A percentile compares a stretch with the other conserved stretches of the same genome.
Conservation (phyloP, 2,888 invertebrate species). For the Pristionchus mayeri region DNA sequence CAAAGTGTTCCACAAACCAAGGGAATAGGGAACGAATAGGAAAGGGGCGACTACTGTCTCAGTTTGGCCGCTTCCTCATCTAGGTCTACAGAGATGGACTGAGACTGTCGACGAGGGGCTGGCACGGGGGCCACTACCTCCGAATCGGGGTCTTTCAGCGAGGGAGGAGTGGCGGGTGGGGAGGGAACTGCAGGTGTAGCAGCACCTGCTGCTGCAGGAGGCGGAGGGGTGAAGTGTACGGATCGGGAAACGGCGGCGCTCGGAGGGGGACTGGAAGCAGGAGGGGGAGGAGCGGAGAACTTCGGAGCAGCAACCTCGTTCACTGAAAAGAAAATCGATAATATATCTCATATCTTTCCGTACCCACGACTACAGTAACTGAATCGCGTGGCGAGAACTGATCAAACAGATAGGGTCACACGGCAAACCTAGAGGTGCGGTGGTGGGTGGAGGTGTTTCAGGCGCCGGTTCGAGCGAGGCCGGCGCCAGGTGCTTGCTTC, state of each 20-base stretch:
- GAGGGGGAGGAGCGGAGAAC: constrained; percentile 5
- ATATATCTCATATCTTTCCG: no score
- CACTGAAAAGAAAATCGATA: not conserved
- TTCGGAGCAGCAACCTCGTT: not conserved
- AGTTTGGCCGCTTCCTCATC: not conserved
- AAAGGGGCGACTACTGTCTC: not conserved
- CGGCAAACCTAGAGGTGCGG: not conserved
- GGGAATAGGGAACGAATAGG: no score
- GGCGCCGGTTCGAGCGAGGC: not conserved
- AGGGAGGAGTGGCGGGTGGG: not conserved
- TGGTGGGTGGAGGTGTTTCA: not conserved
- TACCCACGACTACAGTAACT: no score
- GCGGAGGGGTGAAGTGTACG: constrained; percentile 14
- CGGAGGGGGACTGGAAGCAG: not conserved
- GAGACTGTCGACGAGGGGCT: not conserved
- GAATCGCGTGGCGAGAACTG: not conserved
- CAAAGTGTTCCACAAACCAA: no score
- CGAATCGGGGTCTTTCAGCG: not conserved
- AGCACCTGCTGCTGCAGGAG: not conserved
- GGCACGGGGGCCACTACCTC: not conserved
- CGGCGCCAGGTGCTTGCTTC: constrained; percentile 8
- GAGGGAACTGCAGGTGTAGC: not conserved
- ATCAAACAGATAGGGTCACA: no score
- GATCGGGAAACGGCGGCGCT: constrained; percentile 9
- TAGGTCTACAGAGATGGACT: not conserved